Base-by-base conservation (phyloP, 2,888 invertebrate genomes). In the Cephus rjabovi region DNA sequence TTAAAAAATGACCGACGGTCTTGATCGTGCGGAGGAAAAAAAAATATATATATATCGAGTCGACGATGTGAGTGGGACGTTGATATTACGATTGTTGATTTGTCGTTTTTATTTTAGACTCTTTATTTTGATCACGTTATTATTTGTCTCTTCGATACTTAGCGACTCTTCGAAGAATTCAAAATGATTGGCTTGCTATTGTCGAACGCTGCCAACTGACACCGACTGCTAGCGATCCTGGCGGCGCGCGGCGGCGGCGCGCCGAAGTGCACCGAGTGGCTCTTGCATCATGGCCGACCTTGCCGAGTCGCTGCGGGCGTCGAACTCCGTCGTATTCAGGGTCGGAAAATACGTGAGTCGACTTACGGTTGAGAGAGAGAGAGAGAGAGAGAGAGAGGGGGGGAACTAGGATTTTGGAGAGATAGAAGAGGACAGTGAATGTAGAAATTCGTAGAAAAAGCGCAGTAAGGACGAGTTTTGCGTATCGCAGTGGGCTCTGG, bases 271-370 rank as follows among this genome's bases (percentile, higher is more conserved):
- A 73, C 69, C 75, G 69, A 78, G 79, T 76, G 75, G 71, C 77
- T 86, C 86, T 89, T 87, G 88, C 88, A 87, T 88, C 87, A 87
- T 81, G 73, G 77, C 79, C 86, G 87, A 88, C 88, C 88, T 88
- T 88, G 89, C 83, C 83, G 80, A 81, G 84, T 82, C 79, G 81
- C 74, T 83, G 85, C 84, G 88, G 88, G 84, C 88, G 83, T 87
- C 88, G 88, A 89, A 89, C 88, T 86, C 86, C 79, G 79, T 77
- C 80, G 78, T 80, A 87, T 84, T 85, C 87, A 88, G 87, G 88
- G 89, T 86, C 87, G 86, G 85, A 85, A 85, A 86, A 84, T 85
- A 85, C 80, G 83, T 82, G 83, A 85, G 81, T 77, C 80, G 83
- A 81, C 80, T 71, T 71, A 23, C 40, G 9, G 40, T 56, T 56